Base-by-base conservation (phyloP, 1,140 invertebrate species). In the Microplitis mediator region DNA sequence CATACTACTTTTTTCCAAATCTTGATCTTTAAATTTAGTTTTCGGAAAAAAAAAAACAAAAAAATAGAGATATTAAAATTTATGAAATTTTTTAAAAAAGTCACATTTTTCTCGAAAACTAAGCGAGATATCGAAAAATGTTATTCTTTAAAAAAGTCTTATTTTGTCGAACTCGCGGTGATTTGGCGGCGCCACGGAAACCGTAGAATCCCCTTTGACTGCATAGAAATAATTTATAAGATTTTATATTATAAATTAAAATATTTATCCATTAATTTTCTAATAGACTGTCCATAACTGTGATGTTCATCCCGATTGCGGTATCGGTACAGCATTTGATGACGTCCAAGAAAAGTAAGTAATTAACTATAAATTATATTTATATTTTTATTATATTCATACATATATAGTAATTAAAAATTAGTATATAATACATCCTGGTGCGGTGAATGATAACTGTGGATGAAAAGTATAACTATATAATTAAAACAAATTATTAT, bases 321-420 rank as follows among this genome's bases (percentile, higher is more conserved):
- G 89, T 31, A 88, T 90, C 52, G 89, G 88, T 39, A 85, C 85
- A 50, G 88, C 88, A 32, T 90, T 90, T 71, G 90, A 91, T 36
- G 81, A 89, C 62, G 87, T 84, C 39, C 86, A 88, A 73, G 90
- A 91, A 86, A 91, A 91, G 90, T 90, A 87, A 90, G 90, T 90
- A 50, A 34, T 45, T 67, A 35, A 60, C 11, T 11, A 32, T n/a
- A 5, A n/a, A 31, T 36, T n/a, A 62, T 62, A n/a, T 51, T 6
- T 51, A 50, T 13, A 36, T 63, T 35, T 63, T 35, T 32, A 63
- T 13, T 54, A 14, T 54, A n/a, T 50, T 23, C 23, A 23, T 23
- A 23, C 23, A 23, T 39, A 31, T 54, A 23, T 11, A 68, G 5
- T 54, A 3, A 56, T 54, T 56, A 54, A 52, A 54, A 2, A 31